Evolutionary conservation across 2,888 invertebrate species (phyloP).

Genomic region (Mystacides longicornis): DNA sequence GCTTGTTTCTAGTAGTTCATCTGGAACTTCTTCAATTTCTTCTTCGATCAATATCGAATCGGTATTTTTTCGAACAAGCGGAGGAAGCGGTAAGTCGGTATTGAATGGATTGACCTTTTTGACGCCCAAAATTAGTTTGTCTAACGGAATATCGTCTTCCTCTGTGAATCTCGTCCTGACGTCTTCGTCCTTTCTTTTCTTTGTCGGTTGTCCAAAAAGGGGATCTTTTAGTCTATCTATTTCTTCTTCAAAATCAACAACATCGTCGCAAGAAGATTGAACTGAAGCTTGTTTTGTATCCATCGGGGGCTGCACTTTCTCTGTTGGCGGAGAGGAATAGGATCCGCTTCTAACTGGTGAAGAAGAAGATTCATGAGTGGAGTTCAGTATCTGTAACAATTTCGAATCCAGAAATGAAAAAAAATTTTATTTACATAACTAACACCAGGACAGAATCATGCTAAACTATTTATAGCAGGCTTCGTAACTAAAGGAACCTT

Average conservation of each 20-base stretch:
- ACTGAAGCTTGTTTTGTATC: too few relatives aligned
- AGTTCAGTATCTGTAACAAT: too few relatives aligned
- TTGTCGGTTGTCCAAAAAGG: background rate
- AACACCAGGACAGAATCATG: too few relatives aligned
- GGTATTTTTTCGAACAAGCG: background rate
- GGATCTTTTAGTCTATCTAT: slow-evolving; percentile 5
- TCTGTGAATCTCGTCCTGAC: slow-evolving; percentile 2
- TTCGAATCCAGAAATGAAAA: too few relatives aligned
- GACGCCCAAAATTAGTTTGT: background rate
- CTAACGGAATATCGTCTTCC: slow-evolving; percentile 1
- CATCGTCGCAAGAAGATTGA: background rate
- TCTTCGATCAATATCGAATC: background rate
- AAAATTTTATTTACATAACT: too few relatives aligned
- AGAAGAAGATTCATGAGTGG: too few relatives aligned
- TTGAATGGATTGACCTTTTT: background rate
- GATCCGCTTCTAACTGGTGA: too few relatives aligned
- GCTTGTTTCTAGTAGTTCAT: background rate
- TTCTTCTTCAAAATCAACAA: slow-evolving; percentile 2
- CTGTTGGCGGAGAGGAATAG: too few relatives aligned
- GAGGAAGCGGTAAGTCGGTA: background rate
- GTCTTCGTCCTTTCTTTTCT: slow-evolving; percentile 3
- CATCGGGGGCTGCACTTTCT: too few relatives aligned
- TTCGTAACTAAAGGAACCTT: too few relatives aligned
- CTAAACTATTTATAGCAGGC: too few relatives aligned
- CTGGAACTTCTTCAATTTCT: background rate